phyloP scores from a whole-genome alignment of 2,888 invertebrate species.

The Orchesellides sinensis region DNA sequence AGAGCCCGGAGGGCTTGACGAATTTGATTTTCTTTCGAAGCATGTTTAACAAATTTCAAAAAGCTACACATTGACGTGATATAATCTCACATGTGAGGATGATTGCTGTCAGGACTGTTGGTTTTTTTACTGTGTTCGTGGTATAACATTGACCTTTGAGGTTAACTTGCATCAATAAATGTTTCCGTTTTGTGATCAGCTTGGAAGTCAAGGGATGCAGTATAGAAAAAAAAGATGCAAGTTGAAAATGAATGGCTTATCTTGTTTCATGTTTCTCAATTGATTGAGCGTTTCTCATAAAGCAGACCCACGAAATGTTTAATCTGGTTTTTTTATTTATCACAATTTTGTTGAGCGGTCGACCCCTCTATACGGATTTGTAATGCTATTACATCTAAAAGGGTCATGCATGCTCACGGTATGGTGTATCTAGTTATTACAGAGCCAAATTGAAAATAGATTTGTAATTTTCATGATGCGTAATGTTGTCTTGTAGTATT shows the following conservation, averaged over 20 bases:
- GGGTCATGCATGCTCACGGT: too few relatives aligned
- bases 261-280: background rate
- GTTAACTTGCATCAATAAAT: constrained; percentile 34
- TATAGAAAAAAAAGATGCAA: background rate
- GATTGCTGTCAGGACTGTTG: background rate
- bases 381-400: too few relatives aligned
- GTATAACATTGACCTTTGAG: constrained; percentile 42
- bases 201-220: background rate
- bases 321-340: background rate
- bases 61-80: constrained; percentile 39
- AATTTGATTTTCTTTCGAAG: constrained; percentile 14
- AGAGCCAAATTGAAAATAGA: too few relatives aligned
- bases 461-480: too few relatives aligned
- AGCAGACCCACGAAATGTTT: background rate
- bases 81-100: constrained; percentile 34
- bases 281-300: background rate
- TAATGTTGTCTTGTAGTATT: too few relatives aligned
- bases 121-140: background rate
- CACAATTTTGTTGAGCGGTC: background rate
- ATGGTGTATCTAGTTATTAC: too few relatives aligned
- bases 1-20: constrained; percentile 29
- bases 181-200: constrained; percentile 35
- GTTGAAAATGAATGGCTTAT: background rate
- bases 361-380: too few relatives aligned
- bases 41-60: constrained; percentile 29